Evolutionary conservation across 2,113 vertebrate species (phyloP).

Genomic region (Columbina picui): DNA sequence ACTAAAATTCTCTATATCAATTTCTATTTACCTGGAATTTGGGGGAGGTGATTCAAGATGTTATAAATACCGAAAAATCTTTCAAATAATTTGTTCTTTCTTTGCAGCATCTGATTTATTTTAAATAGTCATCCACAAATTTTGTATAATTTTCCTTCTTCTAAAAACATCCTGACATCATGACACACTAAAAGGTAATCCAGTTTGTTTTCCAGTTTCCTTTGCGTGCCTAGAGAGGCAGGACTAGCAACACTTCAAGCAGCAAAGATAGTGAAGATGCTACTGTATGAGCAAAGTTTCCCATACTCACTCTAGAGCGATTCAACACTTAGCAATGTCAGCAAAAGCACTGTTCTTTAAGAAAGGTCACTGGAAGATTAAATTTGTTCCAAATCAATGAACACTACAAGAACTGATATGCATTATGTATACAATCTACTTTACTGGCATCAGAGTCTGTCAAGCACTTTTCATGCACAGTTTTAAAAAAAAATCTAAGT

Average conservation of each 20-base stretch:
- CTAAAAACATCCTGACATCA: not conserved
- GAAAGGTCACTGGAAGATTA: conserved; percentile 59
- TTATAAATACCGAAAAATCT: not conserved
- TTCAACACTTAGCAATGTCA: conserved; percentile 18
- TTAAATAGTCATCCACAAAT: not conserved
- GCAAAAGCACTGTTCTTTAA: conserved; percentile 1
- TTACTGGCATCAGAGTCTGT: conserved; percentile 19
- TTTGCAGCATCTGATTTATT: not conserved
- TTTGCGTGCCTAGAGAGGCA: not conserved
- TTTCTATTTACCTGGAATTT: not conserved
- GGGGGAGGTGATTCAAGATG: not conserved
- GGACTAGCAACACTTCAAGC: not conserved
- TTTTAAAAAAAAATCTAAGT: conserved; percentile 14
- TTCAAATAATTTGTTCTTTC: not conserved
- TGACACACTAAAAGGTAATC: not conserved
- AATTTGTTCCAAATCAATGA: conserved; percentile 56
- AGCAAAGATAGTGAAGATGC: not conserved
- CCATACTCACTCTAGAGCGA: not conserved
- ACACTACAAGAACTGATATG: conserved; percentile 26
- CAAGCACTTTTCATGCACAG: conserved; percentile 14
- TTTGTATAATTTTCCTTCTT: not conserved
- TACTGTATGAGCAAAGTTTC: not conserved
- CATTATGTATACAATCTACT: conserved; percentile 62
- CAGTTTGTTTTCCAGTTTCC: not conserved
- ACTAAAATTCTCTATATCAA: not conserved